phyloP scores from a whole-genome alignment of 2,113 vertebrate species.

The Gopherus evgoodei region DNA sequence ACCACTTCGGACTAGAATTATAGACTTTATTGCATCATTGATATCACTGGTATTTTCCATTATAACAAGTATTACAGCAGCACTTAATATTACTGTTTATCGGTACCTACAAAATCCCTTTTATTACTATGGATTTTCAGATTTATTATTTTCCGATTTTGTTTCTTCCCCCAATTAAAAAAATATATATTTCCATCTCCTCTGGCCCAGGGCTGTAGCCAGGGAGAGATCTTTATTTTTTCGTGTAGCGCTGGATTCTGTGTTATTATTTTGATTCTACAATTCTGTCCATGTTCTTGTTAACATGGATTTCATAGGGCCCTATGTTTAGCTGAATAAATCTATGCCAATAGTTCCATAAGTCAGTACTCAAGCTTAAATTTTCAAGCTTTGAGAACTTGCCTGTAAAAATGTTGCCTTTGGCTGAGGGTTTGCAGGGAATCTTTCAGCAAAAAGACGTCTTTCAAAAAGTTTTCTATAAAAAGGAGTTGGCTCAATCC shows the following conservation, averaged over 20 bases:
- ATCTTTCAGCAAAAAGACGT: not conserved
- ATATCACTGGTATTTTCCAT: not conserved
- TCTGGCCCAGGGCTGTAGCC: too few species aligned
- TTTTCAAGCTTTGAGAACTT: not conserved
- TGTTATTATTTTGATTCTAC: not conserved
- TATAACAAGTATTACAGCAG: conserved; percentile 5
- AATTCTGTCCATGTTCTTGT: not conserved
- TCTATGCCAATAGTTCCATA: rapidly evolving
- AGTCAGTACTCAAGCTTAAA: not conserved
- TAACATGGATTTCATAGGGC: too few species aligned
- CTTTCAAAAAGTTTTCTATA: not conserved
- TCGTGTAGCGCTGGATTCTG: not conserved
- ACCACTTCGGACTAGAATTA: conserved; percentile 67
- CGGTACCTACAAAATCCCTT: too few species aligned
- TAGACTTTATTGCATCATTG: conserved; percentile 45
- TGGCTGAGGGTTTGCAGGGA: not conserved
- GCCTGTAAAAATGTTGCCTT: not conserved
- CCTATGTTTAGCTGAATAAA: not conserved
- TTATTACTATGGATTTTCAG: too few species aligned
- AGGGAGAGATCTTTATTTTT: too few species aligned
- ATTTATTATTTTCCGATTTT: too few species aligned
- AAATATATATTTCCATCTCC: too few species aligned
- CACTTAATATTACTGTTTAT: too few species aligned
- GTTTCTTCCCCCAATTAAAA: too few species aligned
- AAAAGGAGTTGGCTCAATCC: not conserved